Evolutionary conservation across 2,113 vertebrate species (phyloP), one percentile per base, ranked within the genome.

Genomic region (Myiozetetes cayanensis): DNA sequence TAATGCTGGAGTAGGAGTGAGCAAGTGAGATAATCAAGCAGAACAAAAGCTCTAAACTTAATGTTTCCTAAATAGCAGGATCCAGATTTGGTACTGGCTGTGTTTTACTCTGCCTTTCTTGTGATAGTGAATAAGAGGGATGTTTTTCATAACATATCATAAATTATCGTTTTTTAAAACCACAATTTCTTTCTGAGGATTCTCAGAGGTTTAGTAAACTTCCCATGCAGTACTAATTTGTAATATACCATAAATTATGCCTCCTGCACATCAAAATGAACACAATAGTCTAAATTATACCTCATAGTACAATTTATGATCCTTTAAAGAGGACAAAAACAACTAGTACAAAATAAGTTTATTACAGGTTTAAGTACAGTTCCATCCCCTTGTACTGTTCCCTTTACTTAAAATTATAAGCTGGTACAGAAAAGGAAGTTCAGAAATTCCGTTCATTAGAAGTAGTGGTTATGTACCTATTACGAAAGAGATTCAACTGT

Each of bases 21-120:
- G 28, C 0, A 0, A 70, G 16, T 22, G 24, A 71, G 17, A n/a
- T 27, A 72, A 41, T 61, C 20, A 30, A 72, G 9, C 1, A 49
- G 23, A 37, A 15, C 46, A 59, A 93, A 67, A 90, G 10, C 41
- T 39, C 16, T 47, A 22, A 82, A 79, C 7, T 44, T 55, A 31
- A 2, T 52, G 4, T 10, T 61, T 72, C 35, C 63, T 71, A 84
- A 94, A 44, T 19, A 33, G 9, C 13, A 22, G 8, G 28, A 27
- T 35, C 22, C 31, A 58, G 37, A 30, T 72, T 41, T 55, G n/a
- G 37, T 61, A 9, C 7, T 9, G 37, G 5, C 5, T 59, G 22
- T 85, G 43, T 47, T 81, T 93, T 66, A 41, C 37, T 35, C 37
- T 39, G 21, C 24, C 23, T 62, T 81, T 27, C 39, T 37, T 59